A percentile compares a stretch with the other conserved stretches of the same genome.
Evolutionary conservation across 2,888 invertebrate genomes (phyloP).

Genomic region (Hybos culiciformis): DNA sequence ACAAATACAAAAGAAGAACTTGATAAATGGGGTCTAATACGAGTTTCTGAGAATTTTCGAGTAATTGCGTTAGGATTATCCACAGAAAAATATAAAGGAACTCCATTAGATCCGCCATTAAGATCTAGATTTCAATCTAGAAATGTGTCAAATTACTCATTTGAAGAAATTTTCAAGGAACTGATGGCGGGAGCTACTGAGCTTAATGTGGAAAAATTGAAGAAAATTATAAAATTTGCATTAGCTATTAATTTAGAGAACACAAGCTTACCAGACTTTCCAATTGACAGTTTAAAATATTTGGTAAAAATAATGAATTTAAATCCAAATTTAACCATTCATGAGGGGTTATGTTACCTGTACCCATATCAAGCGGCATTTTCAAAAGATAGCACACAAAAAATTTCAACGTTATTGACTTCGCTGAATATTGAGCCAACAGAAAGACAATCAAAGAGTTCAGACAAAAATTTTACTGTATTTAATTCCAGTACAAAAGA

Average conservation of each 20-base stretch:
- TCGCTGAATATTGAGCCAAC: constrained; percentile 41
- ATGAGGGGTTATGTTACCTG: constrained; percentile 56
- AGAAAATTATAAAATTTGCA: constrained; percentile 52
- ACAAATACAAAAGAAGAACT: constrained; percentile 67
- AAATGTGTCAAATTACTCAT: constrained; percentile 46
- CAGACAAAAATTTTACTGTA: constrained; percentile 17
- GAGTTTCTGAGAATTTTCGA: constrained; percentile 85
- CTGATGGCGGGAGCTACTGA: constrained; percentile 40
- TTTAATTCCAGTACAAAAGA: constrained; percentile 31
- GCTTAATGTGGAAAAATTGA: constrained; percentile 34
- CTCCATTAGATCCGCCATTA: constrained; percentile 89
- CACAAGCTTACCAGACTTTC: constrained; percentile 71
- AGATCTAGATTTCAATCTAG: constrained; percentile 90
- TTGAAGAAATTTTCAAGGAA: constrained; percentile 38
- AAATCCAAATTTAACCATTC: constrained; percentile 50
- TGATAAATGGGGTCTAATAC: constrained; percentile 72
- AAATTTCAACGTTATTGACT: constrained; percentile 55
- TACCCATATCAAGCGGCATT: constrained; percentile 77
- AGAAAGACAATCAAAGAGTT: neutral
- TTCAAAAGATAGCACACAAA: constrained; percentile 57
- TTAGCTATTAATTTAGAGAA: constrained; percentile 69
- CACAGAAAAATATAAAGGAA: constrained; percentile 76
- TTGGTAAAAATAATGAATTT: constrained; percentile 45
- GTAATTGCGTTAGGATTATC: constrained; percentile 88
- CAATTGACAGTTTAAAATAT: constrained; percentile 60